A percentile compares a stretch with the other conserved stretches of the same genome.
These are phyloP conservation scores for Agrochola circellaris DNA, from an alignment of 2,888 invertebrate species.

Conservation along the genomic window DNA sequence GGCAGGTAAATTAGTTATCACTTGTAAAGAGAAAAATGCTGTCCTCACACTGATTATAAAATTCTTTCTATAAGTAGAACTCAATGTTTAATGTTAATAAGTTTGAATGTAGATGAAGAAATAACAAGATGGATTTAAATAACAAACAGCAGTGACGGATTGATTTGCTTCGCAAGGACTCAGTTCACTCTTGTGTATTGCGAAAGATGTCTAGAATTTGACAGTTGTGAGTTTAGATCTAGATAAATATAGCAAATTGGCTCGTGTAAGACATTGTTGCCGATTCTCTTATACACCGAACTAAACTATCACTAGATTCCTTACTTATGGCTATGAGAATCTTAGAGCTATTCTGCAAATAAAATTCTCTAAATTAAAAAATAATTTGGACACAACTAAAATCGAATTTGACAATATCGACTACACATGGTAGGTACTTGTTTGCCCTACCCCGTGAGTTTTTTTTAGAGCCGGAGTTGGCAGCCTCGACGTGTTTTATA, in stretches of 20 bases:
- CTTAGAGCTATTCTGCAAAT: too few species aligned
- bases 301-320: too few species aligned
- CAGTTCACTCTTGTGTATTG: slow-evolving; percentile 23
- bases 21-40: not conserved
- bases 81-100: slow-evolving; percentile 3
- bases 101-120: slow-evolving; percentile 27
- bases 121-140: slow-evolving; percentile 48
- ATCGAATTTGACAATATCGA: too few species aligned
- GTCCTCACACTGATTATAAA: not conserved
- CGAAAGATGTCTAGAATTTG: slow-evolving; percentile 34
- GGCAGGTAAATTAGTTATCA: not conserved
- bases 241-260: slow-evolving; percentile 3
- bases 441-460: too few species aligned
- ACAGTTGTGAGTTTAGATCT: slow-evolving; percentile 13
- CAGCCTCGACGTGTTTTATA: too few species aligned
- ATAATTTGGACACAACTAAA: too few species aligned
- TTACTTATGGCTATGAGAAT: too few species aligned
- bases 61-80: slow-evolving; percentile 2
- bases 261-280: not conserved
- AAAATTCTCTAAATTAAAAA: too few species aligned
- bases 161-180: slow-evolving; percentile 43
- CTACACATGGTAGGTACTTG: too few species aligned
- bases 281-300: too few species aligned
- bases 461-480: too few species aligned
- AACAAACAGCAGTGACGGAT: slow-evolving; percentile 40